phyloP scores from a whole-genome alignment of 2,797 vertebrate species.

The Rhynchonycteris naso region DNA sequence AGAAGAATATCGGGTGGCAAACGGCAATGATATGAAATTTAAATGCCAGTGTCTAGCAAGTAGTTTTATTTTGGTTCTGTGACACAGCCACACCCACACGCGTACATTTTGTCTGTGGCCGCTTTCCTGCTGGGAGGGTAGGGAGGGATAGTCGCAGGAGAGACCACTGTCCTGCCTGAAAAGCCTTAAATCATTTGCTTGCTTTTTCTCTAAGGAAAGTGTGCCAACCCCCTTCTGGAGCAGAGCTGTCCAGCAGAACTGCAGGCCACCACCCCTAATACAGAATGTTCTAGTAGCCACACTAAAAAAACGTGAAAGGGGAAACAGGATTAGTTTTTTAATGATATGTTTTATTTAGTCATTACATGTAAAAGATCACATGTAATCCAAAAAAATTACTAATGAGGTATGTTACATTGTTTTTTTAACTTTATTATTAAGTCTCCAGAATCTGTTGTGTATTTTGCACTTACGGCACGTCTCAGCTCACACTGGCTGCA shows the following conservation, averaged over 20 bases:
- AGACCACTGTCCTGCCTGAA: fast-evolving
- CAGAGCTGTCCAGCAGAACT: not conserved
- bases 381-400: not conserved
- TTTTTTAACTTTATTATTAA: not conserved
- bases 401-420: not conserved
- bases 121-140: not conserved
- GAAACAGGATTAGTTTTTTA: not conserved
- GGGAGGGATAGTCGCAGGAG: fast-evolving
- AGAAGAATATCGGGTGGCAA: not conserved
- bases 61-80: not conserved
- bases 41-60: fast-evolving
- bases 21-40: not conserved
- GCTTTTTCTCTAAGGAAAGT: not conserved
- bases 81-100: fast-evolving
- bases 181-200: not conserved
- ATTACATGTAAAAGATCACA: not conserved
- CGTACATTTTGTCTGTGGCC: fast-evolving
- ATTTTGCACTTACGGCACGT: fast-evolving
- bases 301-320: not conserved
- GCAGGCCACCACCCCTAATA: fast-evolving
- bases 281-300: not conserved
- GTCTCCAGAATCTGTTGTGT: not conserved
- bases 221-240: not conserved
- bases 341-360: not conserved
- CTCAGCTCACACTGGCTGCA: fast-evolving